phyloP scores from a whole-genome alignment of 2,113 vertebrate species.

The Casuarius casuarius region DNA sequence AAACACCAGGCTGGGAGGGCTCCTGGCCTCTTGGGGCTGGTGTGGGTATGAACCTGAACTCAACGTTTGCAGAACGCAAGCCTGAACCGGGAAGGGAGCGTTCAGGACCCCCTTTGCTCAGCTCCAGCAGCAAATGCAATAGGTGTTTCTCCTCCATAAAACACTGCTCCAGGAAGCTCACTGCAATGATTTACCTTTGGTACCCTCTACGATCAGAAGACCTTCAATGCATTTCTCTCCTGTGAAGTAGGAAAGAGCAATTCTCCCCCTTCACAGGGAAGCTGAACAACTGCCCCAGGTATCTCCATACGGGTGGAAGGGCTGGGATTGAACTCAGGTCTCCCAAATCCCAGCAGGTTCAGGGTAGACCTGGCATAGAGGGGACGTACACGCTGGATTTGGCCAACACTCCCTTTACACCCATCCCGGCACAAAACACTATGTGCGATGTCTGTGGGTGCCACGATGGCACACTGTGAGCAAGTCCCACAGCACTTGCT shows the following conservation, averaged over 20 bases:
- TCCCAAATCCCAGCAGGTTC: background rate
- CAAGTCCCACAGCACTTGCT: background rate
- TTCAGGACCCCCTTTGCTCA: background rate
- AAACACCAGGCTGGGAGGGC: background rate
- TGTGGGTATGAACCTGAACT: background rate
- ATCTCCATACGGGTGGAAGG: accelerated
- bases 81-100: background rate
- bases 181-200: background rate
- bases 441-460: background rate
- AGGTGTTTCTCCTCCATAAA: no score
- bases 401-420: no score
- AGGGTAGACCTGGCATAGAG: accelerated
- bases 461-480: accelerated
- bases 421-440: no score
- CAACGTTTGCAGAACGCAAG: background rate
- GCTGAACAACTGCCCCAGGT: background rate
- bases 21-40: background rate
- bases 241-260: background rate
- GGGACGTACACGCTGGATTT: background rate
- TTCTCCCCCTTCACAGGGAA: background rate
- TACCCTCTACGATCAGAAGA: background rate
- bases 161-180: background rate
- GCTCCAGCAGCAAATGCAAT: no score
- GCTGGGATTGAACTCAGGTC: background rate
- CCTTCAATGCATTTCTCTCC: background rate